These are phyloP conservation scores for Eurytoma californica DNA, from an alignment of 2,888 invertebrate genomes.

Conservation along the genomic window DNA sequence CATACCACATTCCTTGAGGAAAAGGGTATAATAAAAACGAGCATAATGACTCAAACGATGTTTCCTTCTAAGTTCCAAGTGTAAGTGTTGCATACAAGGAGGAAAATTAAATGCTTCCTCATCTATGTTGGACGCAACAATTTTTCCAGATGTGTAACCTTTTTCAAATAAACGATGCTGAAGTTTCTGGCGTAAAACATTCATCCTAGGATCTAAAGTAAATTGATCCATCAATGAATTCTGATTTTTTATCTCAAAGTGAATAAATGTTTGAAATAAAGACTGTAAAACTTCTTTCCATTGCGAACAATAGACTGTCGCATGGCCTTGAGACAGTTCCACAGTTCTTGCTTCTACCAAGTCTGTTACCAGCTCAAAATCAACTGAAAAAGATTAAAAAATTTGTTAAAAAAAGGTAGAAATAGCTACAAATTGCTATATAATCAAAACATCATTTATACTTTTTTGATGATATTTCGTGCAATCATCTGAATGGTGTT, in stretches of 20 bases:
- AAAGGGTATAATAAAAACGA: conserved; percentile 82
- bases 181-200: conserved; percentile 62
- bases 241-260: conserved; percentile 58
- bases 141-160: conserved; percentile 55
- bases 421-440: conserved; percentile 16
- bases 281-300: conserved; percentile 77
- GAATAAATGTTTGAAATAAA: conserved; percentile 76
- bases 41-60: conserved; percentile 82
- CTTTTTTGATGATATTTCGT: conserved; percentile 62
- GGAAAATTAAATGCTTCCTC: conserved; percentile 76
- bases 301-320: conserved; percentile 77
- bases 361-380: conserved; percentile 78
- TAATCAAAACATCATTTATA: conserved; percentile 55
- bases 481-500: conserved; percentile 62
- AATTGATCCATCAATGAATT: conserved; percentile 53
- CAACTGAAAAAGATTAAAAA: conserved; percentile 73
- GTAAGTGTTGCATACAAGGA: conserved; percentile 82
- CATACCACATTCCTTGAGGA: conserved; percentile 84
- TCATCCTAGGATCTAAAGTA: conserved; percentile 65
- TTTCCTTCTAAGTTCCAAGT: conserved; percentile 76
- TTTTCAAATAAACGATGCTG: conserved; percentile 56
- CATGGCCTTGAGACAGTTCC: conserved; percentile 76
- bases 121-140: conserved; percentile 74
- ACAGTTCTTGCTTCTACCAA: conserved; percentile 78
- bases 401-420: conserved; percentile 30